Evolutionary conservation across 2,888 invertebrate genomes (phyloP).

Genomic region (Drosophila colorata): DNA sequence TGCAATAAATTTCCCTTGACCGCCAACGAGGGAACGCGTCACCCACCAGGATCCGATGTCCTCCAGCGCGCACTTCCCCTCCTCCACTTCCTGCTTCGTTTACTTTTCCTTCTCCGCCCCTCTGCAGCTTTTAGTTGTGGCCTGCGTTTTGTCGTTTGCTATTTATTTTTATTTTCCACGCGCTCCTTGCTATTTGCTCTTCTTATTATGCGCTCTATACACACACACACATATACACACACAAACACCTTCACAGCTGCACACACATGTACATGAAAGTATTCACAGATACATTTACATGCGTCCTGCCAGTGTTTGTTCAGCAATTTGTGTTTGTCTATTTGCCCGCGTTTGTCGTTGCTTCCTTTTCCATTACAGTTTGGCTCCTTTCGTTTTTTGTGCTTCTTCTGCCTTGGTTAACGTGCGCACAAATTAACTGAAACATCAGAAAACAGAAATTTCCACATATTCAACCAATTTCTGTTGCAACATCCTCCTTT

Average conservation of each 20-base stretch:
- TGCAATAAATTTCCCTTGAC: slow-evolving; percentile 79
- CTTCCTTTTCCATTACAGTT: slow-evolving; percentile 46
- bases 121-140: slow-evolving; percentile 38
- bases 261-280: slow-evolving; percentile 12
- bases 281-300: slow-evolving; percentile 64
- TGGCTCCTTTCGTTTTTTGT: slow-evolving; percentile 16
- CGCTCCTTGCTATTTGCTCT: slow-evolving; percentile 69
- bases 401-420: slow-evolving; percentile 15
- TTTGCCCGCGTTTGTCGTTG: slow-evolving; percentile 54
- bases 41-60: slow-evolving; percentile 46
- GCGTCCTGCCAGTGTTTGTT: slow-evolving; percentile 54
- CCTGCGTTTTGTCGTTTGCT: slow-evolving; percentile 63
- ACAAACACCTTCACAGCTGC: slow-evolving; percentile 5
- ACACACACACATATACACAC: slow-evolving; percentile 27
- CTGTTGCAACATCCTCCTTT: slow-evolving; percentile 1
- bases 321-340: slow-evolving; percentile 62
- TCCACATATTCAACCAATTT: slow-evolving; percentile 20
- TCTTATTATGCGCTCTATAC: slow-evolving; percentile 63
- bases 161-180: slow-evolving; percentile 73
- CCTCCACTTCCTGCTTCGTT: background rate
- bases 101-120: slow-evolving; percentile 20
- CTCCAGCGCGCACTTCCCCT: background rate
- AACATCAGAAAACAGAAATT: slow-evolving; percentile 60
- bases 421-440: slow-evolving; percentile 61
- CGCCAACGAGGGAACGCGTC: slow-evolving; percentile 77